phyloP scores from a whole-genome alignment of 2,888 invertebrate genomes.

The Macrosoma leucophasiata region DNA sequence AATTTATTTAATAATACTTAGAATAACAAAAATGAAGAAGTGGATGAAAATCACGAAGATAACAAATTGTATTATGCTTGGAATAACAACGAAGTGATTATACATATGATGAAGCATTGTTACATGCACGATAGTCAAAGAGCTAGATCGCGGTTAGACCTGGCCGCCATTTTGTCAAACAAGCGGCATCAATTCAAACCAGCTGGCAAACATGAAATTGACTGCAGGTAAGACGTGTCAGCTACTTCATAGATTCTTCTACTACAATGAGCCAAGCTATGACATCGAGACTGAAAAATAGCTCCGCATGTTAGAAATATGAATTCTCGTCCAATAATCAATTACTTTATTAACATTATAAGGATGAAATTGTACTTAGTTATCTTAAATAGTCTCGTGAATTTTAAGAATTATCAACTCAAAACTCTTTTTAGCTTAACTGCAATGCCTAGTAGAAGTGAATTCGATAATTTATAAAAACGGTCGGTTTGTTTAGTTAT shows the following conservation, averaged over 20 bases:
- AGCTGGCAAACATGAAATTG: slow-evolving; percentile 47
- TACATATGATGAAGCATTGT: slow-evolving; percentile 67
- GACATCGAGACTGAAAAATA: too few relatives aligned
- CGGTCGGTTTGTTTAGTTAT: too few relatives aligned
- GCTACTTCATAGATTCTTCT: too few relatives aligned
- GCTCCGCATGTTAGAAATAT: too few relatives aligned
- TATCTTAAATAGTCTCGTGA: not conserved
- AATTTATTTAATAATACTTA: too few relatives aligned
- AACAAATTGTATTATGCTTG: slow-evolving; percentile 47
- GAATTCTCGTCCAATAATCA: too few relatives aligned
- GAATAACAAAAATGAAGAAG: slow-evolving; percentile 1
- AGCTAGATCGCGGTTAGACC: slow-evolving; percentile 24
- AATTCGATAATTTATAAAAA: too few relatives aligned
- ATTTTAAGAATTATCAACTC: not conserved
- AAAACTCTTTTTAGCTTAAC: not conserved
- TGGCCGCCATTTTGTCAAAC: slow-evolving; percentile 41
- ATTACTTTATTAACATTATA: too few relatives aligned
- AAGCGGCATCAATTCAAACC: slow-evolving; percentile 39
- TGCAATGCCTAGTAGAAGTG: too few relatives aligned
- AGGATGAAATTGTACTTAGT: too few relatives aligned
- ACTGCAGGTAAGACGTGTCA: slow-evolving; percentile 50
- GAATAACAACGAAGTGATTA: slow-evolving; percentile 64
- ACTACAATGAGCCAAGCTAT: too few relatives aligned
- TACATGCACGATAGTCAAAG: slow-evolving; percentile 59
- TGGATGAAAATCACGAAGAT: slow-evolving; percentile 4